Evolutionary conservation across 2,888 invertebrate genomes (phyloP), one percentile per base, ranked within the genome.

Genomic region (Fragum sueziense): DNA sequence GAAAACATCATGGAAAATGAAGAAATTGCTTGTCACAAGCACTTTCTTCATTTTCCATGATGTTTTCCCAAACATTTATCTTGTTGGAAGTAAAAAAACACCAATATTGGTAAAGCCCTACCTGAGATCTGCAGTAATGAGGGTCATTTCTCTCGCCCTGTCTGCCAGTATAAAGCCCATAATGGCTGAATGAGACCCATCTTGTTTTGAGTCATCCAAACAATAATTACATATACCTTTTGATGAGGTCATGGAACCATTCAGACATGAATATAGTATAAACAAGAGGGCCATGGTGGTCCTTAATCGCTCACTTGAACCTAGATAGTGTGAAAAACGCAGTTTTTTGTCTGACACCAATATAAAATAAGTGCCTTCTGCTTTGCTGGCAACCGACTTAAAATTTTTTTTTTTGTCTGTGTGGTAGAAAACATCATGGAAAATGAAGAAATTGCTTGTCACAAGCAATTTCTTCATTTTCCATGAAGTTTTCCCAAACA

Each of bases 181-280:
- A 14, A 93, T 86, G 11, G 92, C 91, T 4, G 93, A 92, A 47
- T 88, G 81, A 4, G 82, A 85, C 14, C 91, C 92, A 68, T 90
- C 90, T 17, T 91, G 88, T 77, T 92, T 93, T 4, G 92, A 92
- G 74, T 93, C 93, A 82, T 93, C 93, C 7, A 92, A 85, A 67
- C 91, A 90, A 47, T 87, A 88, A 25, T 79, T 68, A 27, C 84
- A 83, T 6, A 90, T 89, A 41, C 88, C 90, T 37, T 86, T 86
- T 51, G 88, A 87, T 34, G 88, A 85, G 9, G 89, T 70, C 14
- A 89, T 79, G 6, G 81, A 78, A 6, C 93, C 93, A 79, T 91
- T 91, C 29, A 92, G 84, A 59, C 89, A 91, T 91, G 65, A 6
- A 74, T 47, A 20, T 47, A 20, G 6, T 47, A 17, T 47, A 6